These are phyloP conservation scores for Anodontia alba DNA, from an alignment of 2,888 invertebrate species.

Conservation along the genomic window DNA sequence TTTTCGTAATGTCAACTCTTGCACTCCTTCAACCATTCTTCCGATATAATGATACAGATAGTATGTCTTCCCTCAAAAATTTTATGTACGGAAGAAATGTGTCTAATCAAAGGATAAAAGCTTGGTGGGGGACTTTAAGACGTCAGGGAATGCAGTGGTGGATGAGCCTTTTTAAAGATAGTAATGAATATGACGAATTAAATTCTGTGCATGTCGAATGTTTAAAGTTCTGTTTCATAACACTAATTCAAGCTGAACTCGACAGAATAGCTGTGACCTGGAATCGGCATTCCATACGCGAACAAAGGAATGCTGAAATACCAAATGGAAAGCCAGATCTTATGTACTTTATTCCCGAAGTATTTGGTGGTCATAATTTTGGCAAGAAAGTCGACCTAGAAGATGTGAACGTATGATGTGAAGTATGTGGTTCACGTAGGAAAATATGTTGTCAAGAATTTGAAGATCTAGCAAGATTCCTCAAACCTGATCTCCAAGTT, in stretches of 20 bases:
- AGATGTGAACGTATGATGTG: background rate
- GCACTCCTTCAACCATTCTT: constrained; percentile 31
- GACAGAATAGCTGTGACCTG: constrained; percentile 7
- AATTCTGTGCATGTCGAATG: constrained; percentile 26
- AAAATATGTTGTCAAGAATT: constrained; percentile 10
- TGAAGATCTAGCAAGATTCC: background rate
- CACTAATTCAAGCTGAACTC: constrained; percentile 22
- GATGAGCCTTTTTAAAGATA: constrained; percentile 43
- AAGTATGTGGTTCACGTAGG: background rate
- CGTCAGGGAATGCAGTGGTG: constrained; percentile 24
- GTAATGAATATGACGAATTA: constrained; percentile 12
- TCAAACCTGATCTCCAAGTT: background rate
- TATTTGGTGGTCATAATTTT: constrained; percentile 11
- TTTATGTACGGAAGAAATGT: constrained; percentile 33
- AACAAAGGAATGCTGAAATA: constrained; percentile 1
- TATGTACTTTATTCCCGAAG: constrained; percentile 15
- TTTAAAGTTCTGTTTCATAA: constrained; percentile 27
- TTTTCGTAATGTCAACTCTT: too few species aligned
- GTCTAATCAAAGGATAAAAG: constrained; percentile 33
- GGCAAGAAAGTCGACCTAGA: constrained; percentile 7
- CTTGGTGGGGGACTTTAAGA: constrained; percentile 32
- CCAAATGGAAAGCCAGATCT: constrained; percentile 20
- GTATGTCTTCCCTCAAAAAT: constrained; percentile 10
- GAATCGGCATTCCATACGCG: constrained; percentile 12
- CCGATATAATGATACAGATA: background rate